phyloP scores from a whole-genome alignment of 2,888 invertebrate genomes.

The Mythimna loreyi region DNA sequence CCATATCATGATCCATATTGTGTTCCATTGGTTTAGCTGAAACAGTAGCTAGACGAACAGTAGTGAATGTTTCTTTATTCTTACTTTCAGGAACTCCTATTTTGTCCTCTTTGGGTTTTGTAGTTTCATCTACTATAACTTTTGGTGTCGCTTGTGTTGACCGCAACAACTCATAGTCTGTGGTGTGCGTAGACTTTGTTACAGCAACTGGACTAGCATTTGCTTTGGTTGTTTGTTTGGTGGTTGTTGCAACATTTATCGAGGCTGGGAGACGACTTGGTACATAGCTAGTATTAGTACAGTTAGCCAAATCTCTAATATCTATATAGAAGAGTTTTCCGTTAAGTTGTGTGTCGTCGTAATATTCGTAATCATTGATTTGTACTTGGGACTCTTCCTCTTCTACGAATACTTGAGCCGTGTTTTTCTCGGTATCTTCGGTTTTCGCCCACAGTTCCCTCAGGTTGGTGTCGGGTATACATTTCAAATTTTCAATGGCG shows the following conservation, averaged over 20 bases:
- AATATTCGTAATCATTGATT: constrained; percentile 83
- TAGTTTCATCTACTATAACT: constrained; percentile 2
- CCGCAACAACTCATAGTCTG: constrained; percentile 17
- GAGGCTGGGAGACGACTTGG: constrained; percentile 10
- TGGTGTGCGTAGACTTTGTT: constrained; percentile 43
- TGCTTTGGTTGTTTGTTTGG: constrained; percentile 42
- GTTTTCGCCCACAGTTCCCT: constrained; percentile 78
- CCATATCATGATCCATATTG: constrained; percentile 80
- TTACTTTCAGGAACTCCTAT: constrained; percentile 56
- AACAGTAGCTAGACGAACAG: constrained; percentile 83
- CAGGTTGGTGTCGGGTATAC: constrained; percentile 76
- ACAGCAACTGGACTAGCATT: constrained; percentile 33
- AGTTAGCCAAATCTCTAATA: constrained; percentile 81
- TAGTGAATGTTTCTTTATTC: constrained; percentile 73
- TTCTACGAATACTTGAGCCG: constrained; percentile 68
- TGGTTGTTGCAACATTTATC: constrained; percentile 18
- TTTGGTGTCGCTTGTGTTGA: constrained; percentile 20
- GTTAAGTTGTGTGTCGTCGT: constrained; percentile 83
- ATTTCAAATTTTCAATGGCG: constrained; percentile 83
- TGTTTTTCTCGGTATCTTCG: constrained; percentile 73
- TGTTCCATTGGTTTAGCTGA: constrained; percentile 82
- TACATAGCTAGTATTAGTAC: constrained; percentile 60
- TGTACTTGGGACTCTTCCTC: constrained; percentile 68
- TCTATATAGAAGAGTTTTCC: constrained; percentile 86
- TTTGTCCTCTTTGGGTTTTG: constrained; percentile 38